Percentiles rank a stretch among this genome's conserved stretches.
Evolutionary conservation across 1,140 invertebrate species (phyloP).

Genomic region (Drosophila arawakana): DNA sequence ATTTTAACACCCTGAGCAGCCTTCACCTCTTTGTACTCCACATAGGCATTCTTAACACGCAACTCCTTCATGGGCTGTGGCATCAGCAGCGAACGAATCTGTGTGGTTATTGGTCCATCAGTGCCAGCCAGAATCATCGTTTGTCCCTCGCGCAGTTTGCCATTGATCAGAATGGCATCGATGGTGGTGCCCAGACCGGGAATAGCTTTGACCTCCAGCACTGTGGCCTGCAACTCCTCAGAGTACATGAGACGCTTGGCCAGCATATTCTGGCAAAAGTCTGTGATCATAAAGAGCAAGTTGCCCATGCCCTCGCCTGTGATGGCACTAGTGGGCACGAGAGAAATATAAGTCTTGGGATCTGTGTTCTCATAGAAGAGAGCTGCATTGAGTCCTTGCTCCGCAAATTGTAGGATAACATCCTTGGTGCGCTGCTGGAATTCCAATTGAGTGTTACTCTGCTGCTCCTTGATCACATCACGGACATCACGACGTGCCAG

Average conservation of each 20-base stretch:
- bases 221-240: constrained; percentile 97
- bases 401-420: constrained; percentile 96
- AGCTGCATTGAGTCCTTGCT: constrained; percentile 98
- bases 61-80: constrained; percentile 99
- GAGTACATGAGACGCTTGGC: constrained; percentile 96
- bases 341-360: constrained; percentile 95
- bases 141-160: constrained; percentile 95
- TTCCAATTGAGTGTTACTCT: constrained; percentile 94
- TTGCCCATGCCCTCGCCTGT: constrained; percentile 99
- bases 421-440: constrained; percentile 96
- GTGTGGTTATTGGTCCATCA: constrained; percentile 98
- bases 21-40: constrained; percentile 97
- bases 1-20: constrained; percentile 99
- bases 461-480: constrained; percentile 96
- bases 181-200: constrained; percentile 99
- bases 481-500: constrained; percentile 95
- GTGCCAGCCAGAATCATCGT: constrained; percentile 98
- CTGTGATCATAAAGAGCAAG: constrained; percentile 95
- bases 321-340: constrained; percentile 99
- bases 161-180: constrained; percentile 99
- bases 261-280: constrained; percentile 95
- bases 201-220: constrained; percentile 99
- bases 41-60: constrained; percentile 98
- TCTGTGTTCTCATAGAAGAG: constrained; percentile 98
- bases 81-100: constrained; percentile 98